Evolutionary conservation across 2,113 vertebrate genomes (phyloP).

Genomic region (Halcyon malimbica): DNA sequence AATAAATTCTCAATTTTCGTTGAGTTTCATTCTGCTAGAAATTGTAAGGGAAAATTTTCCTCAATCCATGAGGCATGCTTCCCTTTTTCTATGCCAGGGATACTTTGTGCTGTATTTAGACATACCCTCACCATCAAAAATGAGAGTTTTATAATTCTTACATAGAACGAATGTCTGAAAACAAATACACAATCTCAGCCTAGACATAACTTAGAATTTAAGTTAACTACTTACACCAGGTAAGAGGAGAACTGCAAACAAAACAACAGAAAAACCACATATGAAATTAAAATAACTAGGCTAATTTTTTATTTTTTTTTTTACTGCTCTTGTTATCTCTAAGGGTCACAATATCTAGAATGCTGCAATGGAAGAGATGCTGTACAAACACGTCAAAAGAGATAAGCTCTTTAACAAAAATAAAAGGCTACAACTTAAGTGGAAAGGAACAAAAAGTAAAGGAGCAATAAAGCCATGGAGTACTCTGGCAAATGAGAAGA

Average conservation of each 20-base stretch:
- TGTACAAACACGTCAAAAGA: neutral
- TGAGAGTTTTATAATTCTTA: neutral
- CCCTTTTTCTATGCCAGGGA: neutral
- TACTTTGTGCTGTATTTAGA: neutral
- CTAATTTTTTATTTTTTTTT: neutral
- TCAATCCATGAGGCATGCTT: neutral
- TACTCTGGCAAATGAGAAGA: neutral
- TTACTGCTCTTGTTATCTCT: neutral
- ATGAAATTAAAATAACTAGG: neutral
- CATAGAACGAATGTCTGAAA: neutral
- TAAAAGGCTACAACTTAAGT: neutral
- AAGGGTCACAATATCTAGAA: neutral
- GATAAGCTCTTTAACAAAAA: neutral
- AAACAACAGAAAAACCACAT: neutral
- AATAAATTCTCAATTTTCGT: neutral
- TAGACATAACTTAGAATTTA: neutral
- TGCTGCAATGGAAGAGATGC: neutral
- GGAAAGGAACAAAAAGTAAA: neutral
- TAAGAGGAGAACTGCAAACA: neutral
- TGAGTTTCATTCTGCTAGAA: neutral
- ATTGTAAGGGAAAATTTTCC: neutral
- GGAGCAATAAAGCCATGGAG: neutral
- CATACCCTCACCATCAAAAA: neutral
- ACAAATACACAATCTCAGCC: neutral
- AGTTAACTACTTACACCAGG: neutral